These are phyloP conservation scores for Lanius ludovicianus DNA, from an alignment of 2,113 vertebrate species.

Conservation along the genomic window DNA sequence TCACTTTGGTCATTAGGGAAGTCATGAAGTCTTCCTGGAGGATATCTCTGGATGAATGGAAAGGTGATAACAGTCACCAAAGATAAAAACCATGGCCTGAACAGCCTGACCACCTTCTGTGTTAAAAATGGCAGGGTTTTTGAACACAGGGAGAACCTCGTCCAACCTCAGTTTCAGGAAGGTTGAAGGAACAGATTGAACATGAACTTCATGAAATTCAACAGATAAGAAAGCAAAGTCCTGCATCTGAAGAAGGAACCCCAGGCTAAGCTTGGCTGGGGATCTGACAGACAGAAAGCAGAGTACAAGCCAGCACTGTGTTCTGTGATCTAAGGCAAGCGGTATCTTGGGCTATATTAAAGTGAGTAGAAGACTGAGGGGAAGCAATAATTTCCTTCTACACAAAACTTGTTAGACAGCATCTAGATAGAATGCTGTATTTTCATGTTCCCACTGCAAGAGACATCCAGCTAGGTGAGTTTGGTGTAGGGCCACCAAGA, in stretches of 20 bases:
- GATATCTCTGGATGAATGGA: background rate
- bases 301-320: rapidly evolving
- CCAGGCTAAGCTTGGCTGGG: background rate
- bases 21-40: background rate
- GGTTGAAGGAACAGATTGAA: background rate
- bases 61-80: background rate
- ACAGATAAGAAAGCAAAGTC: background rate
- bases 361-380: background rate
- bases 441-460: background rate
- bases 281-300: background rate
- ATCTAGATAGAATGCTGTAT: background rate
- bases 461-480: background rate
- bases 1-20: background rate
- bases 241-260: background rate
- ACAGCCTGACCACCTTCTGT: background rate
- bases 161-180: background rate
- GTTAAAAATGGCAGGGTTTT: background rate
- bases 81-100: background rate
- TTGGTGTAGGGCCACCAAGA: background rate
- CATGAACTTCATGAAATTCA: background rate
- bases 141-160: rapidly evolving
- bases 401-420: background rate
- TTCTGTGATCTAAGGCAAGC: background rate
- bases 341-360: background rate
- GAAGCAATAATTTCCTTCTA: background rate